Conservation (phyloP, 1,140 invertebrate genomes). For the Zeugodacus cucurbitae region DNA sequence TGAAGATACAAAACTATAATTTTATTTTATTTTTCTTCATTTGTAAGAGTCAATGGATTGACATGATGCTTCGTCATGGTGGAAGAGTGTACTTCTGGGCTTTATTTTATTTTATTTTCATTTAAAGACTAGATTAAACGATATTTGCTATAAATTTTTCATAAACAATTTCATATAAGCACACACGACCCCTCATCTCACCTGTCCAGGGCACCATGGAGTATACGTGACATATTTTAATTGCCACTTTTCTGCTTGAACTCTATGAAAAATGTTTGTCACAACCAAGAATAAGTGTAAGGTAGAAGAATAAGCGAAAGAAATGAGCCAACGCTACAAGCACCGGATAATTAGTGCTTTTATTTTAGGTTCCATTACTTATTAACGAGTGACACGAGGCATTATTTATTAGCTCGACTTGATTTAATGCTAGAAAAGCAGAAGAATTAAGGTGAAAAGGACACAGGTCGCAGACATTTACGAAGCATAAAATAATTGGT, state of each 20-base stretch:
- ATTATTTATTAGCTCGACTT: background rate
- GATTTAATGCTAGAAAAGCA: background rate
- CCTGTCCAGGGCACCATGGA: background rate
- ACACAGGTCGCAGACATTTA: background rate
- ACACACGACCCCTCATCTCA: no score
- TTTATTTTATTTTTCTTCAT: no score
- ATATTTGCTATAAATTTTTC: no score
- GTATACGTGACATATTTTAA: background rate
- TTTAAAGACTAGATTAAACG: no score
- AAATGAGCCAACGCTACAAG: background rate
- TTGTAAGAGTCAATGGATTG: no score
- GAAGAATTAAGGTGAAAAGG: background rate
- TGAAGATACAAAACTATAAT: no score
- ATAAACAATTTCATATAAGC: no score
- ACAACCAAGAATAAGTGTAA: background rate
- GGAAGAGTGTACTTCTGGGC: no score
- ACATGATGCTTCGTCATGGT: no score
- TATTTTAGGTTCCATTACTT: background rate
- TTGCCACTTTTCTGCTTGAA: background rate
- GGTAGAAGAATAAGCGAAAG: background rate
- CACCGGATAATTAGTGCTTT: background rate
- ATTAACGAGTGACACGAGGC: background rate
- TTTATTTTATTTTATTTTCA: no score
- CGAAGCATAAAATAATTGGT: no score
- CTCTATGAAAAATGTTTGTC: background rate